A percentile compares a stretch with the other conserved stretches of the same genome.
These are phyloP conservation scores for Hemicordylus capensis DNA, from an alignment of 2,113 vertebrate species.

Conservation along the genomic window DNA sequence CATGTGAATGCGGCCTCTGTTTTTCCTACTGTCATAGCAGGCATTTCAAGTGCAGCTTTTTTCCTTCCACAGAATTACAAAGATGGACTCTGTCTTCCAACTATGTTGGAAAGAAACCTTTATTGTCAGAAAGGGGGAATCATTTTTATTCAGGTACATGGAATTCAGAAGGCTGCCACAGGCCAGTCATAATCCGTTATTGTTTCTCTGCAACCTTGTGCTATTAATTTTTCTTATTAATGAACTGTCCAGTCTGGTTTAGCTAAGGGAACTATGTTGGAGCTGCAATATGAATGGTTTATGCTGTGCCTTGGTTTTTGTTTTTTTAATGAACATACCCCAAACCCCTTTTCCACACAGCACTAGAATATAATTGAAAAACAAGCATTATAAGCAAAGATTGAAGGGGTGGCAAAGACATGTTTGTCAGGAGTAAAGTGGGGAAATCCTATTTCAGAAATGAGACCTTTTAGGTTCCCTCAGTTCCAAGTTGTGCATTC, in stretches of 20 bases:
- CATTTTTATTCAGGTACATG: conserved; percentile 56
- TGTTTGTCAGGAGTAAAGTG: conserved; percentile 70
- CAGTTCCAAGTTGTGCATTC: conserved; percentile 2
- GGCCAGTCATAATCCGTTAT: conserved; percentile 76
- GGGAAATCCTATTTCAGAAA: conserved; percentile 60
- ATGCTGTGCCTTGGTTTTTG: conserved; percentile 74
- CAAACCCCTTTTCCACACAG: conserved; percentile 67
- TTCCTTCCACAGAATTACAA: conserved; percentile 26
- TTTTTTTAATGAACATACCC: conserved; percentile 54
- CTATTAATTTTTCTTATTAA: conserved; percentile 85
- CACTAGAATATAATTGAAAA: conserved; percentile 82
- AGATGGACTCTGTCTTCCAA: conserved; percentile 29
- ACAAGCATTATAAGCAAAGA: conserved; percentile 73
- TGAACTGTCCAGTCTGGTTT: conserved; percentile 77
- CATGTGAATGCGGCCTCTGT: too few relatives aligned
- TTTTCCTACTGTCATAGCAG: neutral
- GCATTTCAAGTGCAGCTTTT: too few relatives aligned
- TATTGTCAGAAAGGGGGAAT: conserved; percentile 49
- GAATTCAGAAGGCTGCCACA: conserved; percentile 59
- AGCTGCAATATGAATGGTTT: conserved; percentile 83
- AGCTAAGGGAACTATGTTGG: conserved; percentile 69
- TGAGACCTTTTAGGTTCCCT: conserved; percentile 50
- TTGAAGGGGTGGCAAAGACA: conserved; percentile 64
- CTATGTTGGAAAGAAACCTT: conserved; percentile 55
- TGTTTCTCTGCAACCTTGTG: conserved; percentile 75